phyloP scores from a whole-genome alignment of 2,797 vertebrate genomes.

The Enteromius mattozi region DNA sequence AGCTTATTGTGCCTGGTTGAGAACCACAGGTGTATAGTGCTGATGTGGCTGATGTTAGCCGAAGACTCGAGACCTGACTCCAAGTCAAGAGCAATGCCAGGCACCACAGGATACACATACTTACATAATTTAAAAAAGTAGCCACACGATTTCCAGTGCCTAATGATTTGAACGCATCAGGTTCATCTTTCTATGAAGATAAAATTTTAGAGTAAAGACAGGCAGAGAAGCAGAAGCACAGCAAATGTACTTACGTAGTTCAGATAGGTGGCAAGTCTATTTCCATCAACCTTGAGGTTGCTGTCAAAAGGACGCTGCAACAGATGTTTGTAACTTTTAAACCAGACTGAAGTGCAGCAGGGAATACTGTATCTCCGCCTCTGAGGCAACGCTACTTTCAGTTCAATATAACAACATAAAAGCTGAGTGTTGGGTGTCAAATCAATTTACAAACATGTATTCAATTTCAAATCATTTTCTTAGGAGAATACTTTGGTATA shows the following conservation, averaged over 20 bases:
- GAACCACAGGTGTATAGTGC: neutral
- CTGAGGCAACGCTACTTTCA: neutral
- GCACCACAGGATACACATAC: slow-evolving; percentile 78
- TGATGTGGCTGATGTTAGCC: too few species aligned
- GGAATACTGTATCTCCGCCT: neutral
- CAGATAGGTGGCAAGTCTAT: slow-evolving; percentile 99
- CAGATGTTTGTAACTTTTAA: slow-evolving; percentile 91
- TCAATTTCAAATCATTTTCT: neutral
- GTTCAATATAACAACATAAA: neutral
- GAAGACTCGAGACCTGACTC: neutral
- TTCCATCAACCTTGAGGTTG: slow-evolving; percentile 93
- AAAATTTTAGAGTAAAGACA: slow-evolving; percentile 87
- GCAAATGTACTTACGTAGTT: slow-evolving; percentile 95
- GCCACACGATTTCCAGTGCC: slow-evolving; percentile 99
- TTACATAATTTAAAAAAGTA: slow-evolving; percentile 99
- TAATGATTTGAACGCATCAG: slow-evolving; percentile 99
- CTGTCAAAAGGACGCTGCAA: slow-evolving; percentile 99
- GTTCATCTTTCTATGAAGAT: slow-evolving; percentile 98
- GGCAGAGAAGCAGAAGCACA: slow-evolving; percentile 66
- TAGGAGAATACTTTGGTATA: neutral
- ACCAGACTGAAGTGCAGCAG: slow-evolving; percentile 57
- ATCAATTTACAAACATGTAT: slow-evolving; percentile 7
- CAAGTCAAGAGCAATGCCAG: slow-evolving; percentile 3
- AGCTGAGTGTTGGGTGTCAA: neutral
- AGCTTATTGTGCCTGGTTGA: neutral